phyloP scores from a whole-genome alignment of 2,113 vertebrate species.

The Lethenteron reissneri region DNA sequence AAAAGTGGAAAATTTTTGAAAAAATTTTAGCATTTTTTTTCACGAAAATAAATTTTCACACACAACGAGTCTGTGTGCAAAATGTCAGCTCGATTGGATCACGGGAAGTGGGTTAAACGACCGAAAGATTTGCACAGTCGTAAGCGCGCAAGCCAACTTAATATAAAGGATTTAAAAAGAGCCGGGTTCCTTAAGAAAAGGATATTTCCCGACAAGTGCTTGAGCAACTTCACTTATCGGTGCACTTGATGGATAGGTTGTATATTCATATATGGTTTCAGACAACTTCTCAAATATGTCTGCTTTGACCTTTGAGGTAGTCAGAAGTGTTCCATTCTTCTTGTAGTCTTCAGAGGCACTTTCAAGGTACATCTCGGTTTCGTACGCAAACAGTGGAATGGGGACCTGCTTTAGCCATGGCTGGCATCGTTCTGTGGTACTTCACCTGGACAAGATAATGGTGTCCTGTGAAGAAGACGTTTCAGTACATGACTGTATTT shows the following conservation, averaged over 20 bases:
- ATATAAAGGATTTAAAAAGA: conserved; percentile 8
- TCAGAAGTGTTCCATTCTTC: conserved; percentile 5
- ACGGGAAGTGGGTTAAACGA: too few relatives aligned
- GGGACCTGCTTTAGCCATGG: conserved; percentile 16
- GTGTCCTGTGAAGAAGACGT: conserved; percentile 1
- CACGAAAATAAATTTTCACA: too few relatives aligned
- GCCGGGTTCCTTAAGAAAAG: conserved; percentile 14
- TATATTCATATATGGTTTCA: conserved; percentile 12
- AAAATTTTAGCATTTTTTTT: too few relatives aligned
- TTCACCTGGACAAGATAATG: conserved; percentile 9
- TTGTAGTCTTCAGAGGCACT: too few relatives aligned
- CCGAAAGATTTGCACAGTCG: too few relatives aligned
- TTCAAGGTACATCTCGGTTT: conserved; percentile 14
- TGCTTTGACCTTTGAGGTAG: conserved; percentile 11
- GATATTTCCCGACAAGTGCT: conserved; percentile 13
- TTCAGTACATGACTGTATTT: too few relatives aligned
- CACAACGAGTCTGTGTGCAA: too few relatives aligned
- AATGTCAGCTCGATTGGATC: too few relatives aligned
- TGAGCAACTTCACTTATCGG: conserved; percentile 12
- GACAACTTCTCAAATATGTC: conserved; percentile 12
- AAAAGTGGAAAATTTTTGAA: too few relatives aligned
- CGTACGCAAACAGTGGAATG: conserved; percentile 14
- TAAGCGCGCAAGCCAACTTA: too few relatives aligned
- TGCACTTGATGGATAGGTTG: conserved; percentile 13
- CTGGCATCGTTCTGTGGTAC: conserved; percentile 9